Base-by-base conservation (phyloP, 2,113 vertebrate species). In the Urocitellus parryii region DNA sequence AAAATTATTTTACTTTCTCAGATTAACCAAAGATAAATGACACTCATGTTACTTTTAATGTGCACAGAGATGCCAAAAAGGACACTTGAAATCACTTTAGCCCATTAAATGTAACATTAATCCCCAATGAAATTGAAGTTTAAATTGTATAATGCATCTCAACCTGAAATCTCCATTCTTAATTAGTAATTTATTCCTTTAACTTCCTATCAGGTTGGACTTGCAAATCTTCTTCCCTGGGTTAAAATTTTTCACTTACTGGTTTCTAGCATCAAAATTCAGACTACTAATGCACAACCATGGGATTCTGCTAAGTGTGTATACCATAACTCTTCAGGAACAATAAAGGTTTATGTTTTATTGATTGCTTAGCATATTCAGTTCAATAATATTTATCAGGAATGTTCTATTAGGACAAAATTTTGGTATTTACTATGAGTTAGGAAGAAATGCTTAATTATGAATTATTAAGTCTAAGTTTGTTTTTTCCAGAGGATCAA, bases 171-270 rank as follows among this genome's bases (percentile, higher is more conserved):
- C 74, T 93, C 32, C 51, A 79, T 79, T 91, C 78, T 29, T 95
- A 89, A 82, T 94, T 94, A 87, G 70, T 53, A 90, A 97, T 94
- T 94, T 88, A 94, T 90, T 85, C 63, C 16, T 61, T 94, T 82
- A 85, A 89, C 16, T 88, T 96, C 37, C 88, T 96, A 22, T 88
- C 24, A 79, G 14, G 12, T 88, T 93, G 42, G 48, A 45, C 13
- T 39, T 94, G 65, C 56, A 81, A 93, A 65, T 24, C 6, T 8
- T 65, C 39, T 84, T 39, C 29, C 34, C 16, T 87, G 5, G 10
- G 51, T 79, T 72, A 83, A 27, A 87, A 1, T 79, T 73, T 96
- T 91, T 83, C 63, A 82, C 37, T 96, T 72, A 42, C 2, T 70
- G 18, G 58, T 82, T 85, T 63, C 87, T 45, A 45, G 24, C 70